These are phyloP conservation scores for Gymnogyps californianus DNA, from an alignment of 2,113 vertebrate species.

Conservation along the genomic window DNA sequence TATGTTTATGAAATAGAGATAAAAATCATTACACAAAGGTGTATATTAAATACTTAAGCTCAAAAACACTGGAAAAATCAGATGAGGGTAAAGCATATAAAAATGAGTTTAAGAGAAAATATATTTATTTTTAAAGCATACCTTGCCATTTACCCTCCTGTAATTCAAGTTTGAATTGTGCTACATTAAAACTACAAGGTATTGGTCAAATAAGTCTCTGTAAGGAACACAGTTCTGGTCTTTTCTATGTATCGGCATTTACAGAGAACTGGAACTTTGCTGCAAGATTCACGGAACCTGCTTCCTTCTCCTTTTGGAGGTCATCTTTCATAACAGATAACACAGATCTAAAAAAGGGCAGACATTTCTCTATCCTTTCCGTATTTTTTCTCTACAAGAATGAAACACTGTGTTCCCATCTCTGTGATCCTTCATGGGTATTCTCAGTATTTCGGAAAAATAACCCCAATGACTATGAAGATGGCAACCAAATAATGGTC, in stretches of 20 bases:
- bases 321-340: background rate
- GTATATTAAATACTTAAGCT: background rate
- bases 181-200: background rate
- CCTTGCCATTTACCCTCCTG: background rate
- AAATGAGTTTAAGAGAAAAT: background rate
- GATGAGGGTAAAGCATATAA: background rate
- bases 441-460: background rate
- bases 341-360: background rate
- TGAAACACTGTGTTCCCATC: background rate
- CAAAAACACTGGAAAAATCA: background rate
- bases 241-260: background rate
- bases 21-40: background rate
- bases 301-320: background rate
- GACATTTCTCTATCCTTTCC: background rate
- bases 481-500: background rate
- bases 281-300: background rate
- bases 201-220: background rate
- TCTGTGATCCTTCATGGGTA: background rate
- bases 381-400: background rate
- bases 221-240: background rate
- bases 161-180: background rate
- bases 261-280: background rate
- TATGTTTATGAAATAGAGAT: background rate
- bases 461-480: background rate
- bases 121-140: background rate